Evolutionary conservation across 1,140 invertebrate species (phyloP), one percentile per base, ranked within the genome.

Genomic region (Calliopsis andreniformis): DNA sequence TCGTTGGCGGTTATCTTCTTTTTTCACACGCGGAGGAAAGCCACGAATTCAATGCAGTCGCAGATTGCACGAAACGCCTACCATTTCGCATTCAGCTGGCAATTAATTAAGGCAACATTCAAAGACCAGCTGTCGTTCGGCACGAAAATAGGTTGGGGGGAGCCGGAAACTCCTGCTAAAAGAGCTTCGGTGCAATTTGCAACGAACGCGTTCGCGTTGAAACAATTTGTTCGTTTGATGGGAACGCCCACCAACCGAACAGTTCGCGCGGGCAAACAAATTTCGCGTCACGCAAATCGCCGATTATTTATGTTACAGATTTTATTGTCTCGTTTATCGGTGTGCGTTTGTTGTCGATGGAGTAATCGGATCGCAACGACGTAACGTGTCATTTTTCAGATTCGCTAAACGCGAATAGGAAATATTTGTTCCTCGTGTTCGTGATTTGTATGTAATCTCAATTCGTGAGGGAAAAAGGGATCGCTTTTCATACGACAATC

Each of bases 261-360:
- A 39, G 49, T 68, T 58, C 67, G 35, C 35, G 32, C 61, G 32
- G 43, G 30, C 53, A 75, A 71, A 81, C 76, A 77, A 77, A 82
- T 82, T 67, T 80, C 59, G 59, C 69, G 73, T 77, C 66, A 76
- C 28, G 30, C 66, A 66, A 53, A 43, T 66, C 75, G 42, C 45
- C 39, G 59, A 77, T 75, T 70, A 80, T 80, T 82, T 76, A 67
- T 76, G 66, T 82, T 82, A 81, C 72, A 77, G 73, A 81, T 82
- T 82, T 82, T 76, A 82, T 82, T 81, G 79, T 77, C 66, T 58
- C 76, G 72, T 82, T 81, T 77, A 62, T 77, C 80, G 79, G 42
- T 16, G 28, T n/a, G 49, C 12, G 47, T 14, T n/a, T 3, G 49
- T 25, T 45, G 32, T 66, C 61, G 71, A 66, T 45, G n/a, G 42